A percentile compares a stretch with the other conserved stretches of the same genome.
These are phyloP conservation scores for Sphaerophoria taeniata DNA, from an alignment of 2,888 invertebrate genomes.

Conservation along the genomic window DNA sequence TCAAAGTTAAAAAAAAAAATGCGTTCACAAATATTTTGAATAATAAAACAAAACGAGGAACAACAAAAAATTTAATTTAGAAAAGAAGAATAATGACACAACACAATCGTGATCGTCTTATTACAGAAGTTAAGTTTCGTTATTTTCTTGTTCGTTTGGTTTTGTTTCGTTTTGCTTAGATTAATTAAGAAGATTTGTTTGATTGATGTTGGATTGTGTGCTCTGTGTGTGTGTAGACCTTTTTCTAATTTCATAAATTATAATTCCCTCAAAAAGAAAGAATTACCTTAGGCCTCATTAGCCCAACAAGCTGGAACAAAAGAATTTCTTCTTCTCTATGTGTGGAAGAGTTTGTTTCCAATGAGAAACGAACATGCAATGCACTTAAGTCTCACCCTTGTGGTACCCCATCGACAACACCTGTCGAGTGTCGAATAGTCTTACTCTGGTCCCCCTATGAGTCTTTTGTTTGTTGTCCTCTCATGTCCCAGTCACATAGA, in stretches of 20 bases:
- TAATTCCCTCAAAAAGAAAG: slow-evolving; percentile 8
- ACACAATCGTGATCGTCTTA: neutral
- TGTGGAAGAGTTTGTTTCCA: neutral
- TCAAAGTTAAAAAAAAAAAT: slow-evolving; percentile 27
- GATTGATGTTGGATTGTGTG: slow-evolving; percentile 29
- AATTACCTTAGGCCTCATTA: slow-evolving; percentile 37
- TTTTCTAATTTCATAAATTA: slow-evolving; percentile 29
- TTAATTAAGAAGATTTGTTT: slow-evolving; percentile 45
- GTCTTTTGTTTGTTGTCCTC: slow-evolving; percentile 23
- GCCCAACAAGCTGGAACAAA: neutral
- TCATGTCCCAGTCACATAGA: slow-evolving; percentile 24
- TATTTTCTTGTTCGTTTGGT: slow-evolving; percentile 1
- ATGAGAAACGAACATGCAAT: slow-evolving; percentile 13
- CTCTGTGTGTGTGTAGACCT: neutral
- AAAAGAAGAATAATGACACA: slow-evolving; percentile 25
- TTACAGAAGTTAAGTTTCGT: slow-evolving; percentile 38
- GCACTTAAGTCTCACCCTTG: slow-evolving; percentile 32
- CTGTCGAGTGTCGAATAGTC: neutral
- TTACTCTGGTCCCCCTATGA: slow-evolving; percentile 1
- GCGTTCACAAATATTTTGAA: slow-evolving; percentile 44
- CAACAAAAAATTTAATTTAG: slow-evolving; percentile 20
- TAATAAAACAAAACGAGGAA: neutral
- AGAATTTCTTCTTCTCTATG: slow-evolving; percentile 8
- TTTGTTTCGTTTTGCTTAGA: slow-evolving; percentile 25
- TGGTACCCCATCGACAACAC: slow-evolving; percentile 28